These are phyloP conservation scores for Pseudochirops cupreus DNA, from an alignment of 2,797 vertebrate genomes.

Conservation along the genomic window DNA sequence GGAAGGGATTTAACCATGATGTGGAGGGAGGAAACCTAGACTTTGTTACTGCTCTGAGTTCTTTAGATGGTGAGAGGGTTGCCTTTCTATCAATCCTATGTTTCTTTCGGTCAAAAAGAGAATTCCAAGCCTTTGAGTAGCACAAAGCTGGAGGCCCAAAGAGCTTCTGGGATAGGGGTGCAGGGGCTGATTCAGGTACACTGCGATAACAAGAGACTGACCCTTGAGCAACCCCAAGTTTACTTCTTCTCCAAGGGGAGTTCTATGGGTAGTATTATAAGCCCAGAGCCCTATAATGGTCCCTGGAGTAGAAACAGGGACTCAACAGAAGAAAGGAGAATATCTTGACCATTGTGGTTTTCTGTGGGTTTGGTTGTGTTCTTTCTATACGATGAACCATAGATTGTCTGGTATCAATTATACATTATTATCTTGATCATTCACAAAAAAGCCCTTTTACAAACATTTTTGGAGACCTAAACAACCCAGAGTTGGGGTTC, in stretches of 20 bases:
- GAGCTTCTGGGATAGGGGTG: background rate
- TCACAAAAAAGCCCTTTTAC: background rate
- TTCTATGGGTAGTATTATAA: background rate
- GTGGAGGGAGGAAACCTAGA: background rate
- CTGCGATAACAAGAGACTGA: background rate
- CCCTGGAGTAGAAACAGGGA: background rate
- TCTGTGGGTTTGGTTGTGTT: background rate
- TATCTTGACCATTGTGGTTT: background rate
- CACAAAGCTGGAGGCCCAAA: background rate
- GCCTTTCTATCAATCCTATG: background rate
- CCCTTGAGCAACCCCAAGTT: background rate
- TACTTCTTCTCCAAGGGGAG: background rate
- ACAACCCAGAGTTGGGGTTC: background rate
- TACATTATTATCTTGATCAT: background rate
- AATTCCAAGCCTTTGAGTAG: background rate
- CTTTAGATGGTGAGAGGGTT: background rate
- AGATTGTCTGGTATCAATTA: background rate
- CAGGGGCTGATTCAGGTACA: background rate
- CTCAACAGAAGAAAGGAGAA: background rate
- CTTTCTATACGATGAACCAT: background rate
- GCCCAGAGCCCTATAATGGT: background rate
- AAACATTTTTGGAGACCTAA: background rate
- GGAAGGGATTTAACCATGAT: background rate
- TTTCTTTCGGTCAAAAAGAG: background rate
- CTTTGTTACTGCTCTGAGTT: background rate